These are phyloP conservation scores for Thryonomys swinderianus DNA, from an alignment of 2,113 vertebrate species.

Conservation along the genomic window DNA sequence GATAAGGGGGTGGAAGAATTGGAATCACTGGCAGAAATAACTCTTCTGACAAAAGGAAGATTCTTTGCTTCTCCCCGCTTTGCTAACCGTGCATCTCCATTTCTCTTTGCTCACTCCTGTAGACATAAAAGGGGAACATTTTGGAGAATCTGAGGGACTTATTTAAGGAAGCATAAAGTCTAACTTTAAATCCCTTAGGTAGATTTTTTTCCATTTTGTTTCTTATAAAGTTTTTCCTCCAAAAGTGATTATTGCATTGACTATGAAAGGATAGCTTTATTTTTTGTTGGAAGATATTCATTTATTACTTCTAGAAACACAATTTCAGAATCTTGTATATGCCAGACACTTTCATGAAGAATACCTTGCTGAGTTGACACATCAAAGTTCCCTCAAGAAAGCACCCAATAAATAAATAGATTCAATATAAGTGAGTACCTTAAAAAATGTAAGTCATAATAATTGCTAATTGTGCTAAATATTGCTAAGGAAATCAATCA, in stretches of 20 bases:
- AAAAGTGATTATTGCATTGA: background rate
- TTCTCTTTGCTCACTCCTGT: background rate
- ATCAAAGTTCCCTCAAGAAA: background rate
- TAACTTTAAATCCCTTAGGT: background rate
- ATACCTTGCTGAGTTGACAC: background rate
- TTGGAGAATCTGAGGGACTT: background rate
- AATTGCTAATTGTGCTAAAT: background rate
- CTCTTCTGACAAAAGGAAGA: slow-evolving; percentile 46
- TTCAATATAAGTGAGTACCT: background rate
- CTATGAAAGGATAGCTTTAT: background rate
- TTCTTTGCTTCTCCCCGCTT: background rate
- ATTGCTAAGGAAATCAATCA: background rate
- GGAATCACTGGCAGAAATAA: background rate
- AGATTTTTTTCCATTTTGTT: background rate
- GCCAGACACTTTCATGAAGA: background rate
- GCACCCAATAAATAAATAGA: background rate
- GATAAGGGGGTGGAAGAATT: background rate
- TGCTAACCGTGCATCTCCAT: background rate
- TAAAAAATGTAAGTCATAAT: background rate
- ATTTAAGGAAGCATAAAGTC: background rate
- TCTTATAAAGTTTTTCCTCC: background rate
- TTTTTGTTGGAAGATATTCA: slow-evolving; percentile 21
- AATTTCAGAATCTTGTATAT: background rate
- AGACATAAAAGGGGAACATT: background rate
- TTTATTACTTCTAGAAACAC: slow-evolving; percentile 15